These are phyloP conservation scores for Lepus townsendii DNA, from an alignment of 2,797 vertebrate genomes.

Conservation along the genomic window DNA sequence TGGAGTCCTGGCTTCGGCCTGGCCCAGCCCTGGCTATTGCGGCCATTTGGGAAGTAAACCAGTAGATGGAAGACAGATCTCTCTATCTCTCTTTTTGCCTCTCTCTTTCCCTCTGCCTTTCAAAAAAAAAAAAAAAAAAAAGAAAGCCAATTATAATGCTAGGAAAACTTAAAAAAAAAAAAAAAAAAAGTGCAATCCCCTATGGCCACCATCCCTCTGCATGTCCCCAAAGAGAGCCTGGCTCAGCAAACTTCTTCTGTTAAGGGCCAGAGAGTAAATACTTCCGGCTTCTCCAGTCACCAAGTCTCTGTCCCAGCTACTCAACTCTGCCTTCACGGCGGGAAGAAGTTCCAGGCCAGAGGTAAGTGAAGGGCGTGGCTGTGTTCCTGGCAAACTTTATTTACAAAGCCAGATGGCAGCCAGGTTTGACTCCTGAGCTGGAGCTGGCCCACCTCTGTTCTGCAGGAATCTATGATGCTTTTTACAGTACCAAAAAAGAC, in stretches of 20 bases:
- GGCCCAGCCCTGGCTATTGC: no score
- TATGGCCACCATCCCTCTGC: neutral
- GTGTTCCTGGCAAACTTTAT: neutral
- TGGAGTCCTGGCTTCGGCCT: no score
- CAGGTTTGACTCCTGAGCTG: neutral
- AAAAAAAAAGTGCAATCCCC: constrained; percentile 3
- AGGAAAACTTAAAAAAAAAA: neutral
- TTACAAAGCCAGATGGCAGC: neutral
- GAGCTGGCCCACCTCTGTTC: neutral
- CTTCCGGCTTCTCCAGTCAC: neutral
- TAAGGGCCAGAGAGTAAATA: neutral
- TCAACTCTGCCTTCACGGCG: neutral
- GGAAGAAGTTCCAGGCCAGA: neutral
- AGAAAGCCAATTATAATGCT: no score
- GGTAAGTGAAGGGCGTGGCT: neutral
- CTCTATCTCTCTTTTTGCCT: no score
- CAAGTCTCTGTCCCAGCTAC: neutral
- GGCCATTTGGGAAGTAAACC: no score
- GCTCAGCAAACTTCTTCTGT: neutral
- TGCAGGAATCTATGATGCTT: neutral
- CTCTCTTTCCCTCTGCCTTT: no score
- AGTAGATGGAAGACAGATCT: no score
- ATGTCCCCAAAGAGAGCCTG: neutral
- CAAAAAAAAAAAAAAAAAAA: no score
- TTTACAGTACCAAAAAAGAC: neutral